Conservation (phyloP, 2,113 vertebrate species). For the Dinomys branickii region DNA sequence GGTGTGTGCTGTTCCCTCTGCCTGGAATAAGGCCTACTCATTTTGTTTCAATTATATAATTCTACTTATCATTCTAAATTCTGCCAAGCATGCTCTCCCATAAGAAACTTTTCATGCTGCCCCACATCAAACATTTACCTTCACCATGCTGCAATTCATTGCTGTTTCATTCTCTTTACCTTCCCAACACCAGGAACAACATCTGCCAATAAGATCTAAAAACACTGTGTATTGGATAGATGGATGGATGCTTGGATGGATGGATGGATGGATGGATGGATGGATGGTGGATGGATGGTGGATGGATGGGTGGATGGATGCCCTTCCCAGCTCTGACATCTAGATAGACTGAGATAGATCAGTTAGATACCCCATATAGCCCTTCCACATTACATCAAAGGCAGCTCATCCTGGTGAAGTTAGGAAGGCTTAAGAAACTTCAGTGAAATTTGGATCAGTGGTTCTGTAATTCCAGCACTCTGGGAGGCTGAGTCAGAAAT, state of each 20-base stretch:
- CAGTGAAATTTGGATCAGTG: too few relatives aligned
- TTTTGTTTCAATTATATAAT: neutral
- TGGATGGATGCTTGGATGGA: neutral
- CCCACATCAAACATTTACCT: neutral
- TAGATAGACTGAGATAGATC: neutral
- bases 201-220: neutral
- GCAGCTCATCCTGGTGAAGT: too few relatives aligned
- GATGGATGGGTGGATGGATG: neutral
- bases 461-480: neutral
- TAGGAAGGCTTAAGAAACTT: too few relatives aligned
- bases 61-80: neutral
- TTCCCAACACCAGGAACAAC: neutral
- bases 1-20: neutral
- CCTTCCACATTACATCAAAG: too few relatives aligned
- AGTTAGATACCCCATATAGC: too few relatives aligned
- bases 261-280: conserved; percentile 1
- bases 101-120: neutral
- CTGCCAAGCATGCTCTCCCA: neutral
- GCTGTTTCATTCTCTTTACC: conserved; percentile 30
- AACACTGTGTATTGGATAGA: neutral
- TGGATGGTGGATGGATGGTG: neutral
- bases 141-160: neutral
- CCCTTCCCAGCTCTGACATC: neutral
- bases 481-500: neutral
- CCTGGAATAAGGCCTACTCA: neutral